Evolutionary conservation across 2,113 vertebrate genomes (phyloP).

Genomic region (Lonchura striata): DNA sequence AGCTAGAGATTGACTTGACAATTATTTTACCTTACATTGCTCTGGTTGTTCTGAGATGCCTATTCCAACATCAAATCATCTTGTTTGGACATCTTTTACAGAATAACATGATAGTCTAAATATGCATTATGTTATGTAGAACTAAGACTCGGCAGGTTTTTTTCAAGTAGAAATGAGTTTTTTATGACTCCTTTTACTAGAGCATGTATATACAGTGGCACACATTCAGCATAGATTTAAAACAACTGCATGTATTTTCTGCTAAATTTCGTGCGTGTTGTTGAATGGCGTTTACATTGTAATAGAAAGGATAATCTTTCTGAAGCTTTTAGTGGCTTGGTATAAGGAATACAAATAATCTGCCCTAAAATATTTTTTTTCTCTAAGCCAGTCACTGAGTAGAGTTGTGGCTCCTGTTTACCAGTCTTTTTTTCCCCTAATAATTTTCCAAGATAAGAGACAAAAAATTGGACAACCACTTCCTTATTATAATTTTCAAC

Average conservation of each 20-base stretch:
- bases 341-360: constrained; percentile 17
- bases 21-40: constrained; percentile 68
- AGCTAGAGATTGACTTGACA: constrained; percentile 70
- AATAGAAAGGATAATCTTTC: constrained; percentile 51
- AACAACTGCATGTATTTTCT: constrained; percentile 40
- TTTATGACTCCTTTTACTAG: constrained; percentile 61
- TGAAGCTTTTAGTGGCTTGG: constrained; percentile 16
- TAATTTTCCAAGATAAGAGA: not conserved
- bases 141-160: constrained; percentile 45
- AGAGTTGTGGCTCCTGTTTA: not conserved
- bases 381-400: not conserved
- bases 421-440: not conserved
- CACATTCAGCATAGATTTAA: constrained; percentile 19
- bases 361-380: not conserved
- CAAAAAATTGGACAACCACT: not conserved
- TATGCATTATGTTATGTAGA: constrained; percentile 59
- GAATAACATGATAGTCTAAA: constrained; percentile 59
- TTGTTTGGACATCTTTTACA: constrained; percentile 65
- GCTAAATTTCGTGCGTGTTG: constrained; percentile 1
- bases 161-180: constrained; percentile 50
- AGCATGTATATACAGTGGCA: constrained; percentile 11
- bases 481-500: not conserved
- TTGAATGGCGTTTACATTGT: constrained; percentile 15
- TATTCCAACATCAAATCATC: constrained; percentile 67
- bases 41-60: constrained; percentile 57